Base-by-base conservation (phyloP, 2,888 invertebrate genomes). In the Pyrrhia umbra region DNA sequence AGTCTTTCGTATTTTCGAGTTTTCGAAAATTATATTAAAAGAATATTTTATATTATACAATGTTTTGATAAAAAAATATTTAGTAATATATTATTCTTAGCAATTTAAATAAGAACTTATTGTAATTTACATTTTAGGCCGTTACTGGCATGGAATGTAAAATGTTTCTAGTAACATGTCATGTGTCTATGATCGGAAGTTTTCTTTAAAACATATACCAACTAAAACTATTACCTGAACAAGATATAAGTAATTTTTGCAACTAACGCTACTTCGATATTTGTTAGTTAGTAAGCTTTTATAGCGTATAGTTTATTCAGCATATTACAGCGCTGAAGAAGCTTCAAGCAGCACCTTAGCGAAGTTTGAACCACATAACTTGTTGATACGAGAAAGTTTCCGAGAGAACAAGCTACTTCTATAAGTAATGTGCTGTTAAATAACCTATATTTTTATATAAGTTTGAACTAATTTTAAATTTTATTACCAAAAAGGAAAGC, bases 221-320 rank as follows among this genome's bases (percentile, higher is more conserved):
- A 16, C 39, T 18, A 8, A 13, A 20, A 13, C 15, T 18, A 2
- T 9, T 49, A 15, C 42, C 15, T 18, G 5, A 23, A 8, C 5
- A 65, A 46, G 16, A 64, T 50, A 18, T 18, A 2, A 15, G 25
- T 49, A 39, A 8, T 64, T 46, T 37, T 46, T 46, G 25, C 21
- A 46, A n/a, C 43, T 25, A 39, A n/a, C 40, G 15, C 37, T 42
- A 27, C 57, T 30, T 73, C 23, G 16, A 21, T 50, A 23, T 46
- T 60, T 23, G n/a, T 21, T 39, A 68, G 54, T 51, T 55, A 40
- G 23, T 42, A 15, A 73, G 50, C 34, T 68, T 68, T 56, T 39
- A 61, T 39, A 21, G 39, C 39, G 51, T 43, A 69, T 63, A 39
- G 18, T 75, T 63, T 75, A 75, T 70, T 57, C 70, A 58, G 52